A percentile compares a stretch with the other conserved stretches of the same genome.
Evolutionary conservation across 2,113 vertebrate genomes (phyloP).

Genomic region (Myiagra hebetior): DNA sequence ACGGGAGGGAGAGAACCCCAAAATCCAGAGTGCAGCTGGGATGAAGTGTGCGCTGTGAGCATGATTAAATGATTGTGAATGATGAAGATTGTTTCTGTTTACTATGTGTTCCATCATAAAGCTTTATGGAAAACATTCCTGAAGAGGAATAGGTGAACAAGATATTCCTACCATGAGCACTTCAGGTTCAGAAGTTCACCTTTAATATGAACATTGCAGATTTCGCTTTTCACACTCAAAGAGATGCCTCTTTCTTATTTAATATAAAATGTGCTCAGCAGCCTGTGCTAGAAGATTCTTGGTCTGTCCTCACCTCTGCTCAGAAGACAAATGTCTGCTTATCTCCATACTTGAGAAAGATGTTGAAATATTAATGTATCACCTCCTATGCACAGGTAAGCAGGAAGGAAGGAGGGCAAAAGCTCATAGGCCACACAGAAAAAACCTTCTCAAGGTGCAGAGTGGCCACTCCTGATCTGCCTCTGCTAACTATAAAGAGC

Average conservation of each 20-base stretch:
- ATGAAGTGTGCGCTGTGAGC: not conserved
- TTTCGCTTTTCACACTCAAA: not conserved
- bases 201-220: not conserved
- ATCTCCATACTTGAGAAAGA: not conserved
- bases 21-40: not conserved
- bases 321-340: not conserved
- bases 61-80: not conserved
- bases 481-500: not conserved
- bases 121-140: conserved; percentile 52
- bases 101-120: conserved; percentile 56
- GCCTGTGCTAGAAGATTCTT: not conserved
- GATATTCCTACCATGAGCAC: not conserved
- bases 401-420: not conserved
- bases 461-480: not conserved
- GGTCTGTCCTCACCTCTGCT: not conserved
- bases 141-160: conserved; percentile 10
- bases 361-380: not conserved
- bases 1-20: not conserved
- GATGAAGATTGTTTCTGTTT: conserved; percentile 36
- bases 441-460: not conserved
- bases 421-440: not conserved
- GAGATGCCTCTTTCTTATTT: not conserved
- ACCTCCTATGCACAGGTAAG: not conserved
- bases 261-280: not conserved
- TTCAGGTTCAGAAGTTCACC: conserved; percentile 49